phyloP scores from a whole-genome alignment of 2,888 invertebrate species.

The Sarcophaga rosellei region DNA sequence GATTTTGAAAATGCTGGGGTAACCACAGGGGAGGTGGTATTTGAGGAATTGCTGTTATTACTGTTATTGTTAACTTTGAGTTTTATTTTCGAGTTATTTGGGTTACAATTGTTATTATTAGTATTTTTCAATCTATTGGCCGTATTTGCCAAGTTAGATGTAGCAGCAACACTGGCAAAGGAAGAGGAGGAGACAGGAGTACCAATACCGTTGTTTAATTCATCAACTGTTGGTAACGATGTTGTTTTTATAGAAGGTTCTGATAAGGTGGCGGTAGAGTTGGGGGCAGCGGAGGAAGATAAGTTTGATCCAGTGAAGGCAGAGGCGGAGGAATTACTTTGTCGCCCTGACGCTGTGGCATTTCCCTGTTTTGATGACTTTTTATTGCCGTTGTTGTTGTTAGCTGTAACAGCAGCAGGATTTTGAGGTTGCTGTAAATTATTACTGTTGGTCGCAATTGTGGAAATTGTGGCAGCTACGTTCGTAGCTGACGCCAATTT shows the following conservation, averaged over 20 bases:
- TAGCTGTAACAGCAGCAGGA: conserved; percentile 41
- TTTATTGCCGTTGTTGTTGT: conserved; percentile 50
- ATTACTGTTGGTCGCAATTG: conserved; percentile 70
- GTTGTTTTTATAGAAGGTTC: conserved; percentile 68
- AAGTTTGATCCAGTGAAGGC: conserved; percentile 34
- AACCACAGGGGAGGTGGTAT: conserved; percentile 66
- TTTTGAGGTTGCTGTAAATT: conserved; percentile 53
- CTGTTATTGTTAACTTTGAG: conserved; percentile 70
- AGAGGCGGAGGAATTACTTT: conserved; percentile 49
- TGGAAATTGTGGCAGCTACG: conserved; percentile 70
- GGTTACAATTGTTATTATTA: conserved; percentile 60
- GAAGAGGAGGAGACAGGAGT: conserved; percentile 30
- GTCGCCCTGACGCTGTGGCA: conserved; percentile 56
- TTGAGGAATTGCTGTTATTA: conserved; percentile 73
- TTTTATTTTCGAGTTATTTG: conserved; percentile 64
- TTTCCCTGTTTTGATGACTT: conserved; percentile 61
- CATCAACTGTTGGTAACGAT: conserved; percentile 69
- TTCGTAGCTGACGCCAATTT: conserved; percentile 69
- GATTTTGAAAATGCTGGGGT: conserved; percentile 39
- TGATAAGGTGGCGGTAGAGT: conserved; percentile 65
- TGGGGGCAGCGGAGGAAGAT: conserved; percentile 43
- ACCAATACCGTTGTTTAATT: conserved; percentile 51
- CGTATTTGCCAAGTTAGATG: conserved; percentile 65
- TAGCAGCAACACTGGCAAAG: conserved; percentile 48
- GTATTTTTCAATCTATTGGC: conserved; percentile 62